Percentiles rank a stretch among this genome's conserved stretches.
These are phyloP conservation scores for roundworm (Caenorhabditis elegans) DNA, from an alignment of 1,140 invertebrate genomes.

Conservation along the genomic window WBcel235 BX284604.4:10737501-10738000, in stretches of 20 bases:
- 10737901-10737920: background rate
- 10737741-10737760: conserved; percentile 4
- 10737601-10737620: background rate
- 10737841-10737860: background rate
- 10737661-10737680: background rate
- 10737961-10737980: conserved; percentile 1
- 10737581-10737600: conserved; percentile 1
- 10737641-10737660: conserved; percentile 2
- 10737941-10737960: conserved; percentile 24
- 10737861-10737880: background rate
- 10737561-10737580: background rate
- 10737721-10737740: background rate
- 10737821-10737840: background rate
- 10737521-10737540: background rate
- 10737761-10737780: background rate
- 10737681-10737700: background rate
- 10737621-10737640: background rate
- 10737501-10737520: background rate
- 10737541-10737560: conserved; percentile 13
- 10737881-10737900: background rate
- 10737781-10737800: conserved; percentile 13
- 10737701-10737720: background rate
- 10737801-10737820: conserved; percentile 20
- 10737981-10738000: conserved; percentile 9
- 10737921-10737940: background rate